Base-by-base conservation (phyloP, 2,113 vertebrate genomes). In the Trematomus loennbergii region DNA sequence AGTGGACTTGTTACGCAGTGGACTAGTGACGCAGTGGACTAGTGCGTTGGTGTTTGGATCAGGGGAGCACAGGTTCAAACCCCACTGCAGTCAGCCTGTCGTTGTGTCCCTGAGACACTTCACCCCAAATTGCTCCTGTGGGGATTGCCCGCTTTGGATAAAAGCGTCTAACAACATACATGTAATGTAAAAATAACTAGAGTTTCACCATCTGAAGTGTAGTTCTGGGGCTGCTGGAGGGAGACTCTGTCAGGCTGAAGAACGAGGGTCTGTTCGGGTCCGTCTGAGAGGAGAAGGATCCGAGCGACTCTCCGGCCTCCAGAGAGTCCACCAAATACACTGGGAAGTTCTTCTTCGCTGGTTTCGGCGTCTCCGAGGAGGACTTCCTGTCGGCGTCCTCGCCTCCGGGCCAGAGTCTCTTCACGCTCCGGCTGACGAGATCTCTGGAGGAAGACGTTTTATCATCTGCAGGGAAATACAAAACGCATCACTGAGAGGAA, bases 301-400 rank as follows among this genome's bases (percentile, higher is more conserved):
- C 72, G 0, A 36, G 46, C 0, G 77, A 61, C 8, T 82, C 76
- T 1, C 16, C 33, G 5, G 65, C 62, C 0, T 86, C 88, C 85
- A 43, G 0, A 69, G 87, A 77, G 54, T 91, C 85, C 79, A 91
- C 67, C 0, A 43, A 16, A 84, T 75, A 93, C 25, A 86, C 64
- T 8, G 79, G 17, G 1, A 45, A 20, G 11, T 10, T 48, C 17
- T 8, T 63, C 74, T 53, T 76, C 72, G 29, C 25, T 0, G 53
- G 36, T 40, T 40, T 20, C 46, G 50, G 22, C 25, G 50, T 76
- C n/a, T 85, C 84, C 0, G 70, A 64, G 1, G 78, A 40, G 0
- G 53, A 33, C 53, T 49, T 73, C 25, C 29, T 64, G 25, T 73
- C 70, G 0, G 18, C 1, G 1, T 76, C 85, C 0, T 60, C 67